Percentiles rank a stretch among this genome's conserved stretches.
Evolutionary conservation across 2,113 vertebrate species (phyloP).

Genomic region (Etheostoma spectabile): DNA sequence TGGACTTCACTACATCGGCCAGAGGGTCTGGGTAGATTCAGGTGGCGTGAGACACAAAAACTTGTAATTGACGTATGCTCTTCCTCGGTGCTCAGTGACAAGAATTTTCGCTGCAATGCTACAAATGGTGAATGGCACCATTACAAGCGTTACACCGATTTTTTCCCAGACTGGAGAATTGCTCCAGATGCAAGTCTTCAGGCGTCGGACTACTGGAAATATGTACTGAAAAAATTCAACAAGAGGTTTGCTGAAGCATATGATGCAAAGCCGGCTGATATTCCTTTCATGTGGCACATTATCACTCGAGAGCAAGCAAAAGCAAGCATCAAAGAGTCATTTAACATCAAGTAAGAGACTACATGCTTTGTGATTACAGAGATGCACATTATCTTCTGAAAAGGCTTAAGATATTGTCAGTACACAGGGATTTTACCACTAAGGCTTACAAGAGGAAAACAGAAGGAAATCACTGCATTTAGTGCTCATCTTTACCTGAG

Average conservation of each 20-base stretch:
- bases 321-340: slow-evolving; percentile 65
- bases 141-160: slow-evolving; percentile 63
- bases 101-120: accelerated
- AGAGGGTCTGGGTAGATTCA: neutral
- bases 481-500: no score
- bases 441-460: neutral
- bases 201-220: slow-evolving; percentile 83
- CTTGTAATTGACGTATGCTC: slow-evolving; percentile 58
- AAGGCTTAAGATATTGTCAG: neutral
- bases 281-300: slow-evolving; percentile 65
- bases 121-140: accelerated
- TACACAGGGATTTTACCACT: neutral
- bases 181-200: slow-evolving; percentile 70
- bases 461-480: neutral
- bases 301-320: slow-evolving; percentile 59
- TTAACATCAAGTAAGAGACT: slow-evolving; percentile 45
- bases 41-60: accelerated
- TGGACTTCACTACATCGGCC: slow-evolving; percentile 70
- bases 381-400: neutral
- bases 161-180: slow-evolving; percentile 79
- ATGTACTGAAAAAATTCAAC: slow-evolving; percentile 73
- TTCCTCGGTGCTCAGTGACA: slow-evolving; percentile 21
- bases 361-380: neutral
- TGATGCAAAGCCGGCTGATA: slow-evolving; percentile 34
- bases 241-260: slow-evolving; percentile 48